Evolutionary conservation across 1,140 invertebrate genomes (phyloP).

Genomic region (Drosophila nigrodunni): DNA sequence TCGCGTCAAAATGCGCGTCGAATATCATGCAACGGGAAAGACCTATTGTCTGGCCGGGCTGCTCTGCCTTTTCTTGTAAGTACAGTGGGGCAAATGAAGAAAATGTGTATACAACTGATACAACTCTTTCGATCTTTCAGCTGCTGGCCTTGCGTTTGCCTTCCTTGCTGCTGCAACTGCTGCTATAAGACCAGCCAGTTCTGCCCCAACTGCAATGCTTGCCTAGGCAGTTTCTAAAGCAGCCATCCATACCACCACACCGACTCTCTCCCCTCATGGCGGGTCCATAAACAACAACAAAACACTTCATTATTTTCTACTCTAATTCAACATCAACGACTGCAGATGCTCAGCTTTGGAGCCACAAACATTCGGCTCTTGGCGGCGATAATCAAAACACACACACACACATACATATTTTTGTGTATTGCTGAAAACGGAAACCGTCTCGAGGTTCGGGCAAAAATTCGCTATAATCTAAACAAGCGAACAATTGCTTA

Average conservation of each 20-base stretch:
- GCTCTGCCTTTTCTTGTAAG: conserved; percentile 58
- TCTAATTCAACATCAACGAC: neutral
- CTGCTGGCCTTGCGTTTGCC: conserved; percentile 86
- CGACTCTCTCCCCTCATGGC: no score
- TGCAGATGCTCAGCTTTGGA: no score
- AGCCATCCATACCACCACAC: neutral
- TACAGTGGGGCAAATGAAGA: conserved; percentile 2
- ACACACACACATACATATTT: neutral
- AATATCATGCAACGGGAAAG: conserved; percentile 53
- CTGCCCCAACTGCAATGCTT: conserved; percentile 88
- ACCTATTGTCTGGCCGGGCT: conserved; percentile 50
- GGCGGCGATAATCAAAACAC: neutral
- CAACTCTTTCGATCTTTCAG: neutral
- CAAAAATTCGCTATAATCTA: neutral
- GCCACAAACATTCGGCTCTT: no score
- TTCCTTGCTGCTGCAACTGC: conserved; percentile 88
- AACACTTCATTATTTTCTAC: neutral
- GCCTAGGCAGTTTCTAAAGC: conserved; percentile 85
- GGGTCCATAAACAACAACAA: neutral
- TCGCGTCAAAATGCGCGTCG: conserved; percentile 35
- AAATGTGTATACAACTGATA: neutral
- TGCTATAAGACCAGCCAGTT: conserved; percentile 88
- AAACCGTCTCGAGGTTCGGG: neutral
- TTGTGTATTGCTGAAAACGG: neutral
- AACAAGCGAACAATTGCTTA: neutral